Base-by-base conservation (phyloP, 2,113 vertebrate species). In the Malurus elegans region DNA sequence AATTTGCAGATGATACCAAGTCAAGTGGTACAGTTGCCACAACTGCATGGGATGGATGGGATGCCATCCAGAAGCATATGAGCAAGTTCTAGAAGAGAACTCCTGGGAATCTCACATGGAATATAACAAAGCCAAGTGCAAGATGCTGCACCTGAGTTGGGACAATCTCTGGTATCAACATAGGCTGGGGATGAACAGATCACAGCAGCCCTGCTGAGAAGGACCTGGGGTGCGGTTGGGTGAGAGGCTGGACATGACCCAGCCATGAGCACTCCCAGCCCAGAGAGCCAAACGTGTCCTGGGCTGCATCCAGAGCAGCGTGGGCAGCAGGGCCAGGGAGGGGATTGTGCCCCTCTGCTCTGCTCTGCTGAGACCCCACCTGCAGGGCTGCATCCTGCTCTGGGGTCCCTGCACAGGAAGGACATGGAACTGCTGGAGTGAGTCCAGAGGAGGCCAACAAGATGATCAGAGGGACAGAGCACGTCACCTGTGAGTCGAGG, bases 81-180 rank as follows among this genome's bases (percentile, higher is more conserved):
- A 18, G 47, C 9, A 61, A 53, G 18, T 6, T 70, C 47, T 7
- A 7, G 6, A 12, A 32, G 8, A 45, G 4, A 2, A 8, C 5
- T 8, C n/a, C 24, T 6, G 7, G 18, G 2, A 53, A 29, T 16
- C 18, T 13, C 1, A 19, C 1, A 8, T 10, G 14, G 14, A 38
- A 38, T 53, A 45, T 5, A 53, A 10, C 28, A 32, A 51, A 11
- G 36, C 4, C 51, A 86, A 9, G 10, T 18, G 16, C 71, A 14
- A 42, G 25, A 44, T 38, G 14, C 60, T 48, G n/a, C 50, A 23
- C 5, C 14, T 64, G 58, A 10, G 38, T 38, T 38, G 38, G 38
- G 38, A 21, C 45, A 44, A 1, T 14, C 71, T 38, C 44, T 51
- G 62, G 5, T 23, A 36, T 2, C 53, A 69, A 0, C 38, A 17